Conservation (phyloP, 2,888 invertebrate genomes). For the Diplazon laetatorius region DNA sequence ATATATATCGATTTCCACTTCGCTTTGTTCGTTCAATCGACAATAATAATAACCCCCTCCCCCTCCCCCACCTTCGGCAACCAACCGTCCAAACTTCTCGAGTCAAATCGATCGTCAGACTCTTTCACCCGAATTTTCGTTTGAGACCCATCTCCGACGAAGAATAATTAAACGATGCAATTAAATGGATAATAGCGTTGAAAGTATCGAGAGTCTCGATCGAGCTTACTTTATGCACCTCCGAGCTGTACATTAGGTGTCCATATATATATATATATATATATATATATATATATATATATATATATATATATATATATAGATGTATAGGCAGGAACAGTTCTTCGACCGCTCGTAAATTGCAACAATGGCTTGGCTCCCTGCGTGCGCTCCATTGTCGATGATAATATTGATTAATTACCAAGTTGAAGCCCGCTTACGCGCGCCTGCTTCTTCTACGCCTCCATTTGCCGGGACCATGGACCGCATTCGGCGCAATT, state of each 20-base stretch:
- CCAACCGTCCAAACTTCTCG: slow-evolving; percentile 30
- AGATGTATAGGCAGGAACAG: not conserved
- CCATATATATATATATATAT: too few relatives aligned
- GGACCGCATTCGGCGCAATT: slow-evolving; percentile 69
- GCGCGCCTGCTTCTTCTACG: slow-evolving; percentile 61
- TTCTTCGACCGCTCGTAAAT: slow-evolving; percentile 71
- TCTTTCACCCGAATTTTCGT: slow-evolving; percentile 17
- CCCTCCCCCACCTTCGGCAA: slow-evolving; percentile 47
- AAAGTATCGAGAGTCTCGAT: slow-evolving; percentile 65
- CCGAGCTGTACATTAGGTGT: too few relatives aligned
- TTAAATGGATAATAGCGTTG: slow-evolving; percentile 72
- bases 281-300: too few relatives aligned
- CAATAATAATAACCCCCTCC: slow-evolving; percentile 49
- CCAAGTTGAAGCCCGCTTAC: slow-evolving; percentile 74
- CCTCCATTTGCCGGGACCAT: slow-evolving; percentile 53
- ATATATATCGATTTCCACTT: slow-evolving; percentile 46
- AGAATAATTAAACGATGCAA: slow-evolving; percentile 76
- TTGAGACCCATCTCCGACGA: slow-evolving; percentile 34
- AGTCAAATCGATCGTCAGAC: slow-evolving; percentile 33
- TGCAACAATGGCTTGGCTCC: slow-evolving; percentile 75
- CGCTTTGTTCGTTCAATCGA: slow-evolving; percentile 36
- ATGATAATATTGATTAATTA: slow-evolving; percentile 81
- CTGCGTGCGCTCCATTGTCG: slow-evolving; percentile 76
- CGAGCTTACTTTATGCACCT: slow-evolving; percentile 28
- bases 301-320: not conserved